These are phyloP conservation scores for Notarius lentiginosus DNA, from an alignment of 2,113 vertebrate species.

Conservation along the genomic window DNA sequence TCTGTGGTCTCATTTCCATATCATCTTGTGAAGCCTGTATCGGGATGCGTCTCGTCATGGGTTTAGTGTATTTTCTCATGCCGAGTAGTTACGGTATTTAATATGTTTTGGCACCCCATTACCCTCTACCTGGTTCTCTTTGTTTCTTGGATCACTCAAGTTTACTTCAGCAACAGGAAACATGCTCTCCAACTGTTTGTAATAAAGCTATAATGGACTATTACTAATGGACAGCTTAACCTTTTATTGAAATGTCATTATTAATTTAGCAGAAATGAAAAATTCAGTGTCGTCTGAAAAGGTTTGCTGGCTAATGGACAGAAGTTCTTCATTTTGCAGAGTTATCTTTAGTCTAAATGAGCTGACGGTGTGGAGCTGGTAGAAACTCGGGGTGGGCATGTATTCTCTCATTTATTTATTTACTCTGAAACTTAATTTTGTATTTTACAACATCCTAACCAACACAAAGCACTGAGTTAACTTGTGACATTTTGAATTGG, in stretches of 20 bases:
- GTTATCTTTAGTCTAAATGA: neutral
- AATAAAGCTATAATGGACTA: neutral
- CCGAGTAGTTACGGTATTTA: neutral
- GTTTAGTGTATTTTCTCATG: neutral
- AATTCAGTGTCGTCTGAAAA: neutral
- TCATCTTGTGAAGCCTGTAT: neutral
- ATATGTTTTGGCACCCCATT: neutral
- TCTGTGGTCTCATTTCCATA: neutral
- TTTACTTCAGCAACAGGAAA: neutral
- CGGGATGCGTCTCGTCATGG: neutral
- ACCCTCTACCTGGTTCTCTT: neutral
- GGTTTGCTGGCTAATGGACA: slow-evolving; percentile 6
- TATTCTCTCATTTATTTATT: neutral
- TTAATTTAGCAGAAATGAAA: slow-evolving; percentile 6
- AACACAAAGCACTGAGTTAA: too few relatives aligned
- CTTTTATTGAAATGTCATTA: slow-evolving; percentile 14
- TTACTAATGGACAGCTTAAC: slow-evolving; percentile 9
- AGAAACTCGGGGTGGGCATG: neutral
- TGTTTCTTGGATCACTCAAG: neutral
- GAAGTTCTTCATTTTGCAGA: neutral
- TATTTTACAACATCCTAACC: neutral
- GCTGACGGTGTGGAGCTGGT: neutral
- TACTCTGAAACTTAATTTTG: neutral
- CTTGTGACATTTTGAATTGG: neutral
- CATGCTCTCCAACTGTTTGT: neutral